Base-by-base conservation (phyloP, 2,888 invertebrate genomes). In the Allolobophora icterica region DNA sequence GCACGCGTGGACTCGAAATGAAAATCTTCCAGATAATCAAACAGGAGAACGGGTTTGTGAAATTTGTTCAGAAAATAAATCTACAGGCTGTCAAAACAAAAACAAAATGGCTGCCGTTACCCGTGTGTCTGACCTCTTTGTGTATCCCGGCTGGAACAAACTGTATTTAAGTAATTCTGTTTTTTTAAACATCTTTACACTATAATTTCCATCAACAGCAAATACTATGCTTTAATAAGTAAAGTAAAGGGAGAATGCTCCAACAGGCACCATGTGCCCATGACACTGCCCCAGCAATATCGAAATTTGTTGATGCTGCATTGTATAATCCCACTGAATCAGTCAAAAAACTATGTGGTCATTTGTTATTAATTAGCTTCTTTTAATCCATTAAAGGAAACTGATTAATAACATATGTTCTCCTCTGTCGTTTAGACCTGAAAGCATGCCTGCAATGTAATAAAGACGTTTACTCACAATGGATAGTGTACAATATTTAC, bases 21-120 rank as follows among this genome's bases (percentile, higher is more conserved):
- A 71, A 71, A 71, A 71, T 71, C 71, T n/a, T 71, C 71, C 71
- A 71, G 71, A 71, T 71, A 71, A 71, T 71, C 71, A 71, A 71
- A 71, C 71, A 71, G 71, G n/a, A 71, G n/a, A 71, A 71, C 71
- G 71, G 52, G 71, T 71, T 30, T 71, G 71, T 71, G 71, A 71
- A 71, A 71, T 11, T 71, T 71, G 71, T 71, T 71, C 71, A 71
- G 71, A 71, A 71, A 71, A 71, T 71, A 71, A 71, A 71, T 71
- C 71, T 71, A 30, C 71, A n/a, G n/a, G 71, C 71, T 71, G 71
- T n/a, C 71, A 71, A 71, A 71, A 71, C 71, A 71, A 71, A 71
- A 71, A 71, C 71, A n/a, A 71, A 71, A 71, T 71, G 71, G 8
- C 71, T n/a, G 30, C 71, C 71, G 30, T 13, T n/a, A n/a, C 11